Conservation (phyloP, 2,888 invertebrate genomes). For the Diarsia mendica region DNA sequence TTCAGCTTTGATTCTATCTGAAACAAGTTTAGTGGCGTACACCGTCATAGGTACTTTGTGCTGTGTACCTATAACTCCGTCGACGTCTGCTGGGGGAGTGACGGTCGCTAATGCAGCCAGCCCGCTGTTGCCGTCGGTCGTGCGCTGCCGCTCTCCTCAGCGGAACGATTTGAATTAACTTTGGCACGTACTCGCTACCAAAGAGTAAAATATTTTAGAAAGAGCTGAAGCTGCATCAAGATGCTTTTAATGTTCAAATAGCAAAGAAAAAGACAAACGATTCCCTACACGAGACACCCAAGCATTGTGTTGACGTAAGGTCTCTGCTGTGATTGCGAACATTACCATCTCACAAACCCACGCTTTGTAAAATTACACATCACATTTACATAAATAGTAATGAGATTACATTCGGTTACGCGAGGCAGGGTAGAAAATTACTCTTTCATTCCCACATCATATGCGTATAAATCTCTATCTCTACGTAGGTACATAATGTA, state of each 20-base stretch:
- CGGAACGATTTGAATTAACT: slow-evolving; percentile 67
- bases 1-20: slow-evolving; percentile 51
- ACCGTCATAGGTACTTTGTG: slow-evolving; percentile 23
- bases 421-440: slow-evolving; percentile 71
- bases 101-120: slow-evolving; percentile 63
- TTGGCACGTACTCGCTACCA: slow-evolving; percentile 57
- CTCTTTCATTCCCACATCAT: slow-evolving; percentile 74
- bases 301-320: slow-evolving; percentile 39
- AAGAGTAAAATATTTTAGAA: slow-evolving; percentile 31
- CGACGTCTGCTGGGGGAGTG: slow-evolving; percentile 51
- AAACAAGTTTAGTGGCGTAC: slow-evolving; percentile 27
- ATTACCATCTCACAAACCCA: slow-evolving; percentile 52
- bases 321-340: slow-evolving; percentile 49
- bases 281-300: neutral
- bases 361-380: slow-evolving; percentile 64
- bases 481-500: slow-evolving; percentile 72
- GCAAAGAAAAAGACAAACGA: slow-evolving; percentile 22
- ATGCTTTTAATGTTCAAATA: neutral
- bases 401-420: slow-evolving; percentile 69
- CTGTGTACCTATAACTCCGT: slow-evolving; percentile 22
- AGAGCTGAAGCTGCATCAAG: slow-evolving; percentile 17
- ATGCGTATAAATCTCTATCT: slow-evolving; percentile 72
- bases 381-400: slow-evolving; percentile 68
- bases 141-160: slow-evolving; percentile 40
- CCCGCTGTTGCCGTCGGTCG: slow-evolving; percentile 36